Evolutionary conservation across 2,113 vertebrate genomes (phyloP), one percentile per base, ranked within the genome.

Genomic region (Vicugna pacos): DNA sequence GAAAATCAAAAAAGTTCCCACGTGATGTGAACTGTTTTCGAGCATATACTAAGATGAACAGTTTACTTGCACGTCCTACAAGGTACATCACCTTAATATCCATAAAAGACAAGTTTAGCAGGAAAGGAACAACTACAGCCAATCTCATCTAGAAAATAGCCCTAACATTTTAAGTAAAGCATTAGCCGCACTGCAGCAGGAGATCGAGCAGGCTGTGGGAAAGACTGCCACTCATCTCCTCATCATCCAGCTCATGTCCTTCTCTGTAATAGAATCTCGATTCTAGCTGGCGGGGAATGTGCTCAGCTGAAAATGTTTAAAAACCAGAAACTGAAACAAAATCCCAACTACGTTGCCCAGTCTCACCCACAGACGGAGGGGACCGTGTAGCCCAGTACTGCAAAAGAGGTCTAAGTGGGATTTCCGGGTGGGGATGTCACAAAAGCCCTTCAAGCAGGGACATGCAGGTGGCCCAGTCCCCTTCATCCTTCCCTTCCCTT

Each of bases 1-100:
- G 48, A 91, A 90, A 79, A 30, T 80, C 91, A 96, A 64, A 64
- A 67, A 88, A 64, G 62, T 89, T 90, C 89, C 35, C 48, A 65
- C 6, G 4, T 50, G 17, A 85, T 90, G 10, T 38, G 56, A 89
- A 69, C 52, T 60, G 11, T 72, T 91, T 80, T 24, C 73, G 32
- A 77, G n/a, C 6, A 38, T 64, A 73, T 42, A 75, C 84, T 60
- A 8, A 56, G 14, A 56, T 15, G 9, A 48, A 56, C 20, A 86
- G 32, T 86, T 91, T 50, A 58, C 15, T 90, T 93, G 81, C 24
- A 24, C 58, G 26, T 93, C 65, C 26, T 58, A 58, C 24, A 86
- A 80, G 19, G 48, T 86, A 67, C 6, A 64, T 16, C 62, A 60
- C n/a, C 28, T 54, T 86, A 84, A 54, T 77, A 70, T 70, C 30